Base-by-base conservation (phyloP, 2,888 invertebrate species). In the Eristalis pertinax region DNA sequence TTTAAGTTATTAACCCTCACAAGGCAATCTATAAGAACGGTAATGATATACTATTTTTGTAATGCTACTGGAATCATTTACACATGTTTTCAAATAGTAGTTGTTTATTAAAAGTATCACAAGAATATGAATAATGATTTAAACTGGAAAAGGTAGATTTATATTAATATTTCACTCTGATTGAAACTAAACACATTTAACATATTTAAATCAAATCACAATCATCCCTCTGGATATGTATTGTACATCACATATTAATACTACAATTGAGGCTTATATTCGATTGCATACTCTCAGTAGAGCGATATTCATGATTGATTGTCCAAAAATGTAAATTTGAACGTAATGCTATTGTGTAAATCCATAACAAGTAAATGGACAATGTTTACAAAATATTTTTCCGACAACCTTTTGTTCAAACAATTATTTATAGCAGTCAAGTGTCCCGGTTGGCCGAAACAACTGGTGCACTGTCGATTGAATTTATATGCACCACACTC, bases 361-460 rank as follows among this genome's bases (percentile, higher is more conserved):
- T 87, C 79, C 73, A 84, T 79, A 84, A 76, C 87, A 87, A 84
- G 76, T 79, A 87, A 87, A 84, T 87, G 87, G 84, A 84, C 87
- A 76, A 87, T 87, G 87, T 87, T 87, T 87, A 87, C 87, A 87
- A 87, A 87, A 84, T 87, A 87, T 87, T 87, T 87, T 79, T 76
- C 84, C 84, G 80, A 84, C 79, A 84, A 84, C 84, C 84, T 87
- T 87, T 87, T 87, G 87, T 87, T 87, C 79, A 87, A 87, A 84
- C 87, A 87, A 87, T 87, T 87, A 87, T 87, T 87, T 87, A 87
- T 87, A 80, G 87, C 83, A 87, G 79, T 83, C 64, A 69, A 80
- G 67, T 67, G 75, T 70, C 82, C 78, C 72, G 62, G 58, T 69
- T 83, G 80, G 64, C 79, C 79, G 79, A 68, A 87, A 79, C 83